These are phyloP conservation scores for Labia minor DNA, from an alignment of 2,888 invertebrate species.

Conservation along the genomic window DNA sequence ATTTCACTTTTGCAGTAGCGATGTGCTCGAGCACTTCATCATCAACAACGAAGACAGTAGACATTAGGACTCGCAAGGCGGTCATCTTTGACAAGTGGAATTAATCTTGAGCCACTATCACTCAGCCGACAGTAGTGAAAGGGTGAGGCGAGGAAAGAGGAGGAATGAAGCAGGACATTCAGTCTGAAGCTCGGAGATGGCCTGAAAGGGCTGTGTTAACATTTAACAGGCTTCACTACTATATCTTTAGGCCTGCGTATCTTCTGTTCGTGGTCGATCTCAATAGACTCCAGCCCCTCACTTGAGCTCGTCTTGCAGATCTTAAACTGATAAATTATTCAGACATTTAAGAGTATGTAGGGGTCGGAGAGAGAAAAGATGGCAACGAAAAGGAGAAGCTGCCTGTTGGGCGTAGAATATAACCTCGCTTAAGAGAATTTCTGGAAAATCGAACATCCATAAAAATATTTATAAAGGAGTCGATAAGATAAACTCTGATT, in stretches of 20 bases:
- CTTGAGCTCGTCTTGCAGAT: neutral
- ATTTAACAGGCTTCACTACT: neutral
- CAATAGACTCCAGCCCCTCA: neutral
- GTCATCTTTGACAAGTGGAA: neutral
- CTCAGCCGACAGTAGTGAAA: neutral
- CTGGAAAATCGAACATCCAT: too few species aligned
- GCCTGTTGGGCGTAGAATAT: too few species aligned
- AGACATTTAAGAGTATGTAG: neutral
- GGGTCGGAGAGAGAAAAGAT: neutral
- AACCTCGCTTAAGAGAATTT: too few species aligned
- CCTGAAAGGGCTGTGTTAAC: constrained; percentile 1
- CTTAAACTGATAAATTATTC: constrained; percentile 13
- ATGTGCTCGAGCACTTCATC: neutral
- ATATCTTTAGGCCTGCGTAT: neutral
- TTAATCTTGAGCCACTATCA: neutral
- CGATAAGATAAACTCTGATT: too few species aligned
- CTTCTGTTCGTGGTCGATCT: neutral
- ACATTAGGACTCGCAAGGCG: neutral
- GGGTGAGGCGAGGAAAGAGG: neutral
- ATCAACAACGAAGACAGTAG: neutral
- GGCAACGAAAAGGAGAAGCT: too few species aligned
- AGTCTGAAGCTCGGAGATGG: neutral
- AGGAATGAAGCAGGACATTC: neutral
- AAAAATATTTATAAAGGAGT: too few species aligned
- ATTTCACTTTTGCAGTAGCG: neutral